Base-by-base conservation (phyloP, 2,888 invertebrate genomes). In the Leucania comma region DNA sequence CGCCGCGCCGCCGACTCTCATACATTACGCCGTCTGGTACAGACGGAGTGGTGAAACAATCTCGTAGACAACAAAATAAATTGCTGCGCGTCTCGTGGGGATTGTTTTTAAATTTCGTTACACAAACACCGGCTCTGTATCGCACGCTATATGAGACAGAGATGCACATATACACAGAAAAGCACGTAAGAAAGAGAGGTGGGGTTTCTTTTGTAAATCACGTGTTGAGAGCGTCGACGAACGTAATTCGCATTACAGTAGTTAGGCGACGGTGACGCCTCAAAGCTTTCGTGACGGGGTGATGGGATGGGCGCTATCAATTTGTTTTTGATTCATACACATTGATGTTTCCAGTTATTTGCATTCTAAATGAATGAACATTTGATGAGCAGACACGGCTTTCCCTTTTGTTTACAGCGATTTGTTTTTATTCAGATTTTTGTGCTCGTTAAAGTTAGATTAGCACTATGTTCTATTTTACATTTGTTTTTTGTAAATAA, bases 61-160 rank as follows among this genome's bases (percentile, higher is more conserved):
- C 91, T 88, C 89, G 88, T 80, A 88, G 89, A 90, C 90, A 91
- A 90, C 91, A 88, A 91, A 92, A 92, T 92, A 92, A 90, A 93
- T 92, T 88, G 90, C 72, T 81, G 88, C 87, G 87, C 84, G 86
- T 83, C 90, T 87, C 89, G 80, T 81, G 89, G 89, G 93, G 89
- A 93, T 94, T 94, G 94, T 94, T 94, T 94, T 94, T 93, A 93
- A 94, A 94, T 93, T 92, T 93, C 90, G 93, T 94, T 94, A 93
- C 88, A 86, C 83, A 83, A 88, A 87, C 79, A 87, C 88, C 85
- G 83, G 83, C 51, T 80, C 82, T 81, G 80, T 83, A 76, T 75
- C 80, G 35, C 72, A 70, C 72, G 74, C 65, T 68, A 68, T 82
- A 80, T 82, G 75, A 62, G 78, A 86, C 51, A 50, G 86, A 85